Percentiles rank a stretch among this genome's conserved stretches.
Conservation (phyloP, 2,113 vertebrate genomes). For the Laterallus jamaicensis region DNA sequence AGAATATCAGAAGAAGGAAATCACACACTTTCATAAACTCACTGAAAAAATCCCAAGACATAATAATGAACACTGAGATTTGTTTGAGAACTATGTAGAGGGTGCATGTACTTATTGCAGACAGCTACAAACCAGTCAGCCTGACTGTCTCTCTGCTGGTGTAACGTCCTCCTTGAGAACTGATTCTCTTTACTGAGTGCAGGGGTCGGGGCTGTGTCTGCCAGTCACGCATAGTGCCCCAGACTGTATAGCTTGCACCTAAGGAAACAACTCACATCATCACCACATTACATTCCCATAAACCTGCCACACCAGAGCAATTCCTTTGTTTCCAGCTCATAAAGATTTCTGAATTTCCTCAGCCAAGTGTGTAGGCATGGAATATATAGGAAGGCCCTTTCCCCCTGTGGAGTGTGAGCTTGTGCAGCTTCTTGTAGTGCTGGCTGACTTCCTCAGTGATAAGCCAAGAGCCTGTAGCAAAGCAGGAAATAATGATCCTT, state of each 20-base stretch:
- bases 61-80: neutral
- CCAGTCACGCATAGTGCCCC: neutral
- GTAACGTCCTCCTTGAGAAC: neutral
- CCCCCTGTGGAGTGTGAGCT: accelerated
- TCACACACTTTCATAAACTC: neutral
- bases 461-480: neutral
- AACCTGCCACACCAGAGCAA: neutral
- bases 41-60: neutral
- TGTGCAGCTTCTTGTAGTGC: neutral
- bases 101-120: neutral
- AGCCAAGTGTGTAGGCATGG: neutral
- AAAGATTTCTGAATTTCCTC: constrained; percentile 21
- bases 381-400: neutral
- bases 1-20: neutral
- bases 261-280: constrained; percentile 3
- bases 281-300: constrained; percentile 27
- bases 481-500: neutral
- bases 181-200: neutral
- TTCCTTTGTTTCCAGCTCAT: constrained; percentile 51
- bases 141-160: neutral
- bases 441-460: neutral
- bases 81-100: neutral
- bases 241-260: neutral
- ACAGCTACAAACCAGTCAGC: neutral
- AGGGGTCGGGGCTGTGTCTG: neutral